Base-by-base conservation (phyloP, 2,797 vertebrate species). In the Enteromius unitaeniatus region DNA sequence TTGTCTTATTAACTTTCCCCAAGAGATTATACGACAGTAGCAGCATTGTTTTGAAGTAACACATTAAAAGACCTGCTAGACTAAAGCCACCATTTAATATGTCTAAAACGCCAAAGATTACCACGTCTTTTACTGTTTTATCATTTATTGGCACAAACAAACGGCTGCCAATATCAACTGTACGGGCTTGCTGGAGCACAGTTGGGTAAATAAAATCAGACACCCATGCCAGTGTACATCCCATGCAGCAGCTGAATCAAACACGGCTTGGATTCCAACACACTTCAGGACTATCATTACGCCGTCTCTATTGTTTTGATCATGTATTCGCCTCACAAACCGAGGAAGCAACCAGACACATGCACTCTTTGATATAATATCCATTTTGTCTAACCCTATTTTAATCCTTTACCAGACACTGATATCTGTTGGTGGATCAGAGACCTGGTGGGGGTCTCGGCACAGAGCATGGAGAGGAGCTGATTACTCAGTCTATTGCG, bases 381-480 rank as follows among this genome's bases (percentile, higher is more conserved):
- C 77, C 81, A 74, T 65, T 37, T 77, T 78, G 77, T 76, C 49
- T 78, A 78, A 82, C 67, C 79, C 86, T 84, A 81, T 84, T 81
- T 74, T 86, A 78, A 87, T 85, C 76, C 83, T 73, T 78, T 70
- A 70, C 51, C 69, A 89, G 83, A 85, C 37, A 84, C 83, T 73
- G 84, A 89, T 88, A 86, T 86, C 76, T 42, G 73, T 69, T 34
- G 76, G 78, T 73, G 88, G 76, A 73, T 83, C 84, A 74, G 78
- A 84, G 67, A 76, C 55, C 40, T 70, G 78, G 72, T 60, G 40
- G 78, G 65, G 81, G 79, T 74, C 79, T 78, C 65, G 28, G 70
- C 26, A 68, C 60, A 82, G 85, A 74, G 84, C 76, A 53, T 53
- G 42, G 78, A 85, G 67, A 78, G 74, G 79, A 74, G 79, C 64